Base-by-base conservation (phyloP, 2,888 invertebrate genomes). In the Chorisops tibialis region DNA sequence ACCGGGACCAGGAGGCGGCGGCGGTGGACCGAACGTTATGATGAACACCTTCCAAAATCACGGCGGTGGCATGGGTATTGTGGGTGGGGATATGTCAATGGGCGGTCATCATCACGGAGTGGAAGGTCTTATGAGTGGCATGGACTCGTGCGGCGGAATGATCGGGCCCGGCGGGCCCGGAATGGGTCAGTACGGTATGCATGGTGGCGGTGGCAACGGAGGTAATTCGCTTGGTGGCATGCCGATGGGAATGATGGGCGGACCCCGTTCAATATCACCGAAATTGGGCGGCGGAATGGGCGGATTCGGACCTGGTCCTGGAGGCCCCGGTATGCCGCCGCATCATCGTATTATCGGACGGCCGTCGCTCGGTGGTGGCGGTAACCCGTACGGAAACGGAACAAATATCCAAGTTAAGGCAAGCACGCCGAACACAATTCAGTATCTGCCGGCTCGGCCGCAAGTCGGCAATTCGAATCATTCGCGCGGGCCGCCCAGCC, bases 381-480 rank as follows among this genome's bases (percentile, higher is more conserved):
- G 79, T 35, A 82, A 82, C 14, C 85, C 85, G 7, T 84, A 83
- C 70, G 56, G 56, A 4, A 85, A 83, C 73, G 82, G 72, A 39
- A 70, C 71, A 1, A 96, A 93, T 77, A 89, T 93, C 43, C 93
- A 93, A 79, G 95, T 97, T 22, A 96, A 96, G 79, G 91, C 96
- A 9, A 95, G 92, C 77, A 95, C 96, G 11, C 96, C 97, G 0
- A 97, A 97, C 79, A 97, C 97, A 38, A 97, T 97, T 75, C 96
- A 97, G 81, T 97, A 97, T 82, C 85, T 96, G 77, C 97, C 97
- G 19, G 93, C 95, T 56, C 85, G 95, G 79, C 92, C 96, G n/a
- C 93, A 93, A 74, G 87, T 87, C 71, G 85, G 85, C 71, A 83
- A 83, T 65, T 81, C 83, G 30, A 86, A 84, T 58, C 56, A 56